Conservation (phyloP, 2,888 invertebrate species). For the Thysanoteuthis rhombus region DNA sequence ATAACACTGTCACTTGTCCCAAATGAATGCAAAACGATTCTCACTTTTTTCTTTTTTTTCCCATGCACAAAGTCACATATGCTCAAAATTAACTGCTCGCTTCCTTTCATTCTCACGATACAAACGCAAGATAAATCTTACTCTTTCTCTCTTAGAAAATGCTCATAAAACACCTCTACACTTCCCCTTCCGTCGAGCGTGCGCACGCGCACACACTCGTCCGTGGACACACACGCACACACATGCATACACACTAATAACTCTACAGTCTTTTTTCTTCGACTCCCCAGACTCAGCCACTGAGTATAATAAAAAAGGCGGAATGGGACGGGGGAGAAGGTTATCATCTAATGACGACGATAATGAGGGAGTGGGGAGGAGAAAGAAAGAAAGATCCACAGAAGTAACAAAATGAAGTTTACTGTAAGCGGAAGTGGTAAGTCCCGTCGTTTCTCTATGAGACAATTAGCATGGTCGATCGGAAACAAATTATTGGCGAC, state of each 20-base stretch:
- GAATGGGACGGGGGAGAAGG: background rate
- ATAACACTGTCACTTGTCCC: background rate
- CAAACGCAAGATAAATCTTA: background rate
- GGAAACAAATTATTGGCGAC: background rate
- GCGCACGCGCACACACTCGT: background rate
- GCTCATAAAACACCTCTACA: too few species aligned
- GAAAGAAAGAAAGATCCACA: background rate
- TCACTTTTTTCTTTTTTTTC: background rate
- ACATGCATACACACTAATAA: background rate
- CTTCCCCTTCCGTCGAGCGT: background rate
- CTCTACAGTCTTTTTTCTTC: background rate
- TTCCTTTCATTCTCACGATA: background rate
- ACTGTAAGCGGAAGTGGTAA: background rate
- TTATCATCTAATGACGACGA: background rate
- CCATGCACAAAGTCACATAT: background rate
- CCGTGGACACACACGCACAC: background rate
- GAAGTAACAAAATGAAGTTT: slow-evolving; percentile 12
- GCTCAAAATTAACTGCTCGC: background rate
- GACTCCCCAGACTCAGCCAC: background rate
- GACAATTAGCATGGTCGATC: background rate
- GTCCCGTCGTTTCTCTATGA: background rate
- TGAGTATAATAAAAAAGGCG: background rate
- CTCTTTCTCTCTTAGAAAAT: background rate
- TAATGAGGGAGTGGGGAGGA: background rate
- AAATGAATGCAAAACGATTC: background rate